A percentile compares a stretch with the other conserved stretches of the same genome.
phyloP scores from a whole-genome alignment of 2,888 invertebrate genomes.

The Phania funesta region DNA sequence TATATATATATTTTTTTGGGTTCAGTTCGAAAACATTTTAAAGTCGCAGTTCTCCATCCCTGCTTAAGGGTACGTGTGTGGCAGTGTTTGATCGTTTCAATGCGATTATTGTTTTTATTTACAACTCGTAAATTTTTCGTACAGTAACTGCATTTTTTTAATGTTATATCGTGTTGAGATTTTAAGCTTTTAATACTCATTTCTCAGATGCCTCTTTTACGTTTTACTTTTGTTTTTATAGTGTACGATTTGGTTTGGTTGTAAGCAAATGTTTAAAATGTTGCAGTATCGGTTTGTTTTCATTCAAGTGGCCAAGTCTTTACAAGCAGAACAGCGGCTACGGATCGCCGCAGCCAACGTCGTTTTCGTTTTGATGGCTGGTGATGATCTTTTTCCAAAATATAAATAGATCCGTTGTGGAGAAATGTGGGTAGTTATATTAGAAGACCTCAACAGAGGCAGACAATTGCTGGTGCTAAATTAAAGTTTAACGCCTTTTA shows the following conservation, averaged over 20 bases:
- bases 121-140: neutral
- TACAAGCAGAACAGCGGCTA: constrained; percentile 12
- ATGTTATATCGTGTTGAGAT: constrained; percentile 36
- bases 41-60: neutral
- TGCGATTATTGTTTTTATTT: neutral
- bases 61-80: neutral
- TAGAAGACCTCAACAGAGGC: constrained; percentile 80
- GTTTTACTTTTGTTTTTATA: neutral
- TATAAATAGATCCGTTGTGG: constrained; percentile 80
- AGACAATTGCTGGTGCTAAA: constrained; percentile 74
- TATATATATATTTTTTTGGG: too few species aligned
- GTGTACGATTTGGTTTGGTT: neutral
- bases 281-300: constrained; percentile 24
- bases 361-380: constrained; percentile 42
- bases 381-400: constrained; percentile 75
- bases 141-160: constrained; percentile 21
- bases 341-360: constrained; percentile 2
- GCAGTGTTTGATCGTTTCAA: neutral
- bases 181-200: constrained; percentile 16
- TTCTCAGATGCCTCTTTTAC: neutral
- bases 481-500: constrained; percentile 71
- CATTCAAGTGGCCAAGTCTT: constrained; percentile 42
- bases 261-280: neutral
- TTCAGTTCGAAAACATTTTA: neutral
- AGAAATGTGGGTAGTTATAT: constrained; percentile 79